phyloP scores from a whole-genome alignment of 2,797 vertebrate species.

The Tamandua tetradactyla region DNA sequence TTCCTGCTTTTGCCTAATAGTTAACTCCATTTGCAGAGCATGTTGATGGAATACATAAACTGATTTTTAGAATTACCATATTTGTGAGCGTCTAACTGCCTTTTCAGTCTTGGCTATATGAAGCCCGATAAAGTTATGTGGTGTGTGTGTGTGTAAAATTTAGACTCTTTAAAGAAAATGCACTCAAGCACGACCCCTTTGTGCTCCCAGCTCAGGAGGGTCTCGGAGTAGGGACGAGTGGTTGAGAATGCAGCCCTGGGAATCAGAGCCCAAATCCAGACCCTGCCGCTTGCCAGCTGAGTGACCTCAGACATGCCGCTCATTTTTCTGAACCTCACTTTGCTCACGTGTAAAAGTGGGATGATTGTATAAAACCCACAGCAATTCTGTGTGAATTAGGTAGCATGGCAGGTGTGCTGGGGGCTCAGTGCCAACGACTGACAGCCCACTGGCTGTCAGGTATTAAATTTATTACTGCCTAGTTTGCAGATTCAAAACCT shows the following conservation, averaged over 20 bases:
- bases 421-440: neutral
- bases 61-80: neutral
- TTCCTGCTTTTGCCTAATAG: neutral
- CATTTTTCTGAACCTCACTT: neutral
- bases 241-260: neutral
- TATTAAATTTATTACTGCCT: neutral
- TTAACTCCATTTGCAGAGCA: neutral
- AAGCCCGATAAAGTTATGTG: neutral
- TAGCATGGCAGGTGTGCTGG: rapidly evolving
- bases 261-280: neutral
- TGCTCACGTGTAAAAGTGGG: neutral
- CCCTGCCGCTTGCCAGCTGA: too few relatives aligned
- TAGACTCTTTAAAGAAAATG: neutral
- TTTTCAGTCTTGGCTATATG: neutral
- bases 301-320: neutral
- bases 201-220: neutral
- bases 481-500: neutral
- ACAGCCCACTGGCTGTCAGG: rapidly evolving
- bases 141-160: neutral
- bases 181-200: too few relatives aligned
- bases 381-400: neutral
- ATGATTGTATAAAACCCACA: rapidly evolving
- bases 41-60: neutral
- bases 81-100: neutral
- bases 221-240: neutral